These are phyloP conservation scores for Sturnus vulgaris DNA, from an alignment of 2,113 vertebrate species.

Conservation along the genomic window DNA sequence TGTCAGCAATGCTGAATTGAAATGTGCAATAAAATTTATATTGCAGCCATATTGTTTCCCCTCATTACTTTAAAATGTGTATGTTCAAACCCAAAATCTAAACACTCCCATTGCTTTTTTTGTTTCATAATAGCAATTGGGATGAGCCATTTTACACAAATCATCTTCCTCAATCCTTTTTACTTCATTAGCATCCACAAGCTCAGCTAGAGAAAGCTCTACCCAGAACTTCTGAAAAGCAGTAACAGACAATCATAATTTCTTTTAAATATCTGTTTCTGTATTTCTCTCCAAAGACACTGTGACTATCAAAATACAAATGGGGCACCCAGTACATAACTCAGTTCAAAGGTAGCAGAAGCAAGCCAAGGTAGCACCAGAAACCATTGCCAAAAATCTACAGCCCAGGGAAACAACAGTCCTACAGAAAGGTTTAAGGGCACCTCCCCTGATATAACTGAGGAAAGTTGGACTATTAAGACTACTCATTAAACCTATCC, in stretches of 20 bases:
- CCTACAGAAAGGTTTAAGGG: background rate
- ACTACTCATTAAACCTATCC: background rate
- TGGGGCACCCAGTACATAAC: background rate
- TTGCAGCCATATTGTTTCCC: background rate
- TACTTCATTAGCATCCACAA: background rate
- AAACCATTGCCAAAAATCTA: fast-evolving
- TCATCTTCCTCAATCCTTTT: background rate
- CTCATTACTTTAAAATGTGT: background rate
- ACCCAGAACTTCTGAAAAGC: background rate
- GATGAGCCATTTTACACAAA: background rate
- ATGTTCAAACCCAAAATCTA: background rate
- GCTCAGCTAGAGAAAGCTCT: background rate
- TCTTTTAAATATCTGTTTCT: background rate
- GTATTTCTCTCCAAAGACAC: background rate
- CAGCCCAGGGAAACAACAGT: background rate
- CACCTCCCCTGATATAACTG: background rate
- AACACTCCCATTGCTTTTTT: background rate
- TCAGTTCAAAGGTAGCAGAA: background rate
- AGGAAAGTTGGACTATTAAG: background rate
- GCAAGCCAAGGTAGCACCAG: background rate
- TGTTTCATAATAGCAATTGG: background rate
- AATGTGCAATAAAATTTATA: slow-evolving; percentile 33
- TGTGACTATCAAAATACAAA: background rate
- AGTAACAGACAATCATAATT: background rate
- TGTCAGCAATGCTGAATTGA: background rate